Percentiles rank a stretch among this genome's conserved stretches.
phyloP scores from a whole-genome alignment of 2,113 vertebrate genomes.

The Empidonax traillii region DNA sequence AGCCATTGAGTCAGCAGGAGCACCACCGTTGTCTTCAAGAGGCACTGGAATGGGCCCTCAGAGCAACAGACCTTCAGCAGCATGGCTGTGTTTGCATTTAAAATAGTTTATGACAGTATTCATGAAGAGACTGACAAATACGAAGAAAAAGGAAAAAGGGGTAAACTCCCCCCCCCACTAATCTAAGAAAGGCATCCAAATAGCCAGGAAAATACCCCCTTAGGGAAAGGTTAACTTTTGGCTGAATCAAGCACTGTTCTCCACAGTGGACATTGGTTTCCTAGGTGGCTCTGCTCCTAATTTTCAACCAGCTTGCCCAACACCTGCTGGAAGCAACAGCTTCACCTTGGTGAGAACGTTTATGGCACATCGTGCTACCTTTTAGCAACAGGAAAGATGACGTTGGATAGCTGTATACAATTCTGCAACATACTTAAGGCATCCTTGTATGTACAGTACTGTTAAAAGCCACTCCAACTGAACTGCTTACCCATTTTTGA shows the following conservation, averaged over 20 bases:
- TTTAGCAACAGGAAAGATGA: slow-evolving; percentile 9
- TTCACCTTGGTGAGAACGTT: neutral
- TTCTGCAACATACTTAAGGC: slow-evolving; percentile 44
- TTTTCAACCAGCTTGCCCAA: slow-evolving; percentile 47
- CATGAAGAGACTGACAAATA: neutral
- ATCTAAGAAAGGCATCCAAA: slow-evolving; percentile 30
- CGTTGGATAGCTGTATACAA: neutral
- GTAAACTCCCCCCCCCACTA: neutral
- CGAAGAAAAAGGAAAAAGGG: neutral
- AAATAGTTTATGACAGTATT: slow-evolving; percentile 17
- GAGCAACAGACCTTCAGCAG: slow-evolving; percentile 53
- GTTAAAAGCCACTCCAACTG: slow-evolving; percentile 35
- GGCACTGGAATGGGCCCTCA: slow-evolving; percentile 36
- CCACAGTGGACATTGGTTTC: slow-evolving; percentile 17
- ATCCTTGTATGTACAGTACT: slow-evolving; percentile 25
- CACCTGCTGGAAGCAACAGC: slow-evolving; percentile 25
- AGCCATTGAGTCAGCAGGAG: slow-evolving; percentile 37
- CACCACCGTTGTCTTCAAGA: slow-evolving; percentile 48
- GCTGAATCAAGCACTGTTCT: slow-evolving; percentile 35
- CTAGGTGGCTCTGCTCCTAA: slow-evolving; percentile 42
- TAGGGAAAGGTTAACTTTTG: slow-evolving; percentile 26
- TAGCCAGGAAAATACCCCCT: slow-evolving; percentile 30
- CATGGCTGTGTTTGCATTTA: slow-evolving; percentile 2
- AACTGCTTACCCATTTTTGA: neutral
- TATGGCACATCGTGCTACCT: slow-evolving; percentile 57